Evolutionary conservation across 1,140 invertebrate species (phyloP), one percentile per base, ranked within the genome.

Genomic region (Aphelenchoides besseyi): DNA sequence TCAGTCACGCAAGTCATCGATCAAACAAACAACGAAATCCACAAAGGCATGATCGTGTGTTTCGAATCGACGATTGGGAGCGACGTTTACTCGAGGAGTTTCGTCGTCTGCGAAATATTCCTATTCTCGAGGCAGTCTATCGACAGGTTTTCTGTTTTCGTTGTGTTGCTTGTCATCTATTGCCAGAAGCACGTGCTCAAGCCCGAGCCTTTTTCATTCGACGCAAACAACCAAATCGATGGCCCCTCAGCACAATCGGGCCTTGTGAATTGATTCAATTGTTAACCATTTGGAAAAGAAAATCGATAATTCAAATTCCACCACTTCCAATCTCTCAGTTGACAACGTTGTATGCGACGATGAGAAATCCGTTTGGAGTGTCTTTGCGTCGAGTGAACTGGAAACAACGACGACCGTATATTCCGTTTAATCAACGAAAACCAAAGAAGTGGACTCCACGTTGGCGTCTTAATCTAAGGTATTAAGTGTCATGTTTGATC

Each of bases 21-120:
- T 18, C 55, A 23, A 59, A 48, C 12, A 48, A 48, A 48, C 41
- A 23, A 48, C 41, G 41, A 48, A 23, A 12, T 23, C 41, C 41
- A 23, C 41, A 48, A 48, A 12, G 23, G 23, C 41, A 48, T 23
- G 41, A 48, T 16, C 41, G 41, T 23, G 41, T 48, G 41, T 16
- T 16, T 23, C 41, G 41, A 48, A 23, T 59, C 55, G 55, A 59
- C 12, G 41, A 59, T 29, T 59, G 55, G 55, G 55, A 59, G 23
- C 55, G 55, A 5, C 55, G 55, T 8, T 8, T 59, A 8, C 5
- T 69, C 66, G 68, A 69, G 12, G 67, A 69, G 67, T 69, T 69
- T 3, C 16, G 67, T 16, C 67, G 67, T 70, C 68, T 12, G 18
- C 61, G n/a, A 9, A 18, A 69, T 29, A 69, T 69, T 3, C 67